Evolutionary conservation across 2,797 vertebrate species (phyloP).

Genomic region (Notolabrus celidotus): DNA sequence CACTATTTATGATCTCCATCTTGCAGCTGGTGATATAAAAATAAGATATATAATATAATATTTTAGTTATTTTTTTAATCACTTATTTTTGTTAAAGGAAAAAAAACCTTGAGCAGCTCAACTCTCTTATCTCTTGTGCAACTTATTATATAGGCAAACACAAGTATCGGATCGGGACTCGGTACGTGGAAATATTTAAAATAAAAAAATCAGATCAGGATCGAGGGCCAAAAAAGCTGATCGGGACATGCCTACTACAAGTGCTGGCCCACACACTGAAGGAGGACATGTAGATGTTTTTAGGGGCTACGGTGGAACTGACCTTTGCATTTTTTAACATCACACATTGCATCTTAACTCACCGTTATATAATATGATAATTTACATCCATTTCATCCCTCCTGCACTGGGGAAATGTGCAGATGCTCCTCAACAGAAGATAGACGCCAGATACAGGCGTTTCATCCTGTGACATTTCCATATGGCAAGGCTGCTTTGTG

Average conservation of each 20-base stretch:
- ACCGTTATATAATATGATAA: constrained; percentile 4
- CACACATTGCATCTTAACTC: background rate
- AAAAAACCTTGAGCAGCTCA: no score
- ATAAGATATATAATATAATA: no score
- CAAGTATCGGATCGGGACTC: no score
- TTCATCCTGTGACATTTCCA: constrained; percentile 33
- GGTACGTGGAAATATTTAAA: no score
- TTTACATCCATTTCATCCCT: constrained; percentile 1
- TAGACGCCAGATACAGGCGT: background rate
- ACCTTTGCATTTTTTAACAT: background rate
- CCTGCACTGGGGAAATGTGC: background rate
- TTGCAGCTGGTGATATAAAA: no score
- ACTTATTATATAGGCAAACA: no score
- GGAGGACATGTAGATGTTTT: constrained; percentile 18
- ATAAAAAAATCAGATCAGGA: no score
- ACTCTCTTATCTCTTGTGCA: no score
- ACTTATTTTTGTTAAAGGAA: no score
- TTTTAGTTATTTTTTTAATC: no score
- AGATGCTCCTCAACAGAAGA: constrained; percentile 11
- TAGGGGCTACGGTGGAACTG: background rate
- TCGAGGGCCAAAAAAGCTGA: no score
- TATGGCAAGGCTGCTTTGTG: background rate
- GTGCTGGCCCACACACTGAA: constrained; percentile 19
- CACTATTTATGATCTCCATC: no score
- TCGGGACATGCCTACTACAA: background rate